Base-by-base conservation (phyloP, 1,140 invertebrate genomes). In the Plectus sambesii region DNA sequence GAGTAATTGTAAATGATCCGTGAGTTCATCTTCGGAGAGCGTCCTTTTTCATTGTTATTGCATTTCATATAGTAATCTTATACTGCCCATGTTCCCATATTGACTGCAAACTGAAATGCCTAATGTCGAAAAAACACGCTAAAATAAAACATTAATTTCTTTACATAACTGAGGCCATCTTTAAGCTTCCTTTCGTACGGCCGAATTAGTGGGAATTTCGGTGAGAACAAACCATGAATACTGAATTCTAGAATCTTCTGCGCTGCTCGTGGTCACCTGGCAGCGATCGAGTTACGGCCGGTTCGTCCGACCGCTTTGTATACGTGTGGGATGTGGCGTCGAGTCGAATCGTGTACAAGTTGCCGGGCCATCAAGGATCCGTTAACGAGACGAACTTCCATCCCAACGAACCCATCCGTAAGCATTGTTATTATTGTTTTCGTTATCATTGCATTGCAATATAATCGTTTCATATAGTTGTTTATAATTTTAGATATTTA, bases 341-440 rank as follows among this genome's bases (percentile, higher is more conserved):
- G 3, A 73, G 89, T 36, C 77, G 85, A 43, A 85, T 97, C 59
- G 70, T 94, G 2, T 99, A 98, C 71, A 96, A 93, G 74, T 75
- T 99, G 43, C 93, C 94, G 1, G 94, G 94, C 0, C 94, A 99
- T 70, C 85, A 87, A 70, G 94, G 93, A 19, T 86, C 87, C 54
- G 87, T 99, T 2, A 98, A 96, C 69, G 88, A 89, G 67, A 81
- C 92, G 1, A 84, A 89, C 70, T 96, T 99, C 66, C 93, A 98
- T 76, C 86, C 85, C 0, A 80, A 79, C 38, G 90, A 99, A 72
- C 86, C 92, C 5, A 85, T 99, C 45, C 69, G 82, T 84, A 74
- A 75, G 74, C 61, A 25, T 19, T 19, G 47, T 19, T 36, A 19
- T 63, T 57, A 39, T 38, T 30, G 40, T 42, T 42, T 27, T 30